Percentiles rank a stretch among this genome's conserved stretches.
phyloP scores from a whole-genome alignment of 2,113 vertebrate genomes.

The Mobula birostris region DNA sequence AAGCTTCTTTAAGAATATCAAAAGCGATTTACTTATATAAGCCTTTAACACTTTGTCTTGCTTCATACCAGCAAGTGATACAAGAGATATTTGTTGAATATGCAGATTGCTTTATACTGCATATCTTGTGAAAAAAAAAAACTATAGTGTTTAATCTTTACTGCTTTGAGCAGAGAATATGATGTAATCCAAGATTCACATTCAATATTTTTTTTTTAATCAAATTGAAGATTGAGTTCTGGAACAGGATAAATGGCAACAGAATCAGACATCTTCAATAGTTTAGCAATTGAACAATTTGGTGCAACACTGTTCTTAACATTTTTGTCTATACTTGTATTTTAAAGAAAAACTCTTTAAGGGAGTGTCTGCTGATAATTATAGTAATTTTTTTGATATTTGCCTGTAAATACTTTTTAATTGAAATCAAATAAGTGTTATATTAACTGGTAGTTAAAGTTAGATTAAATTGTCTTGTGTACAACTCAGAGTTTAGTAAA shows the following conservation, averaged over 20 bases:
- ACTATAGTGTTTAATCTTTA: not conserved
- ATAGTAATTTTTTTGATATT: not conserved
- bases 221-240: not conserved
- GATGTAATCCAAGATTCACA: not conserved
- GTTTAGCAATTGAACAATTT: not conserved
- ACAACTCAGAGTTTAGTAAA: slow-evolving; percentile 17
- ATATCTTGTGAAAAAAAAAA: not conserved
- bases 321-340: not conserved
- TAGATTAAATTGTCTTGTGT: slow-evolving; percentile 1
- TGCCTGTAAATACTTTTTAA: slow-evolving; percentile 29
- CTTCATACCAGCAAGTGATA: not conserved
- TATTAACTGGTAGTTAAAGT: not conserved
- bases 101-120: not conserved
- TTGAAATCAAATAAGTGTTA: not conserved
- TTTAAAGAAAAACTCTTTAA: not conserved
- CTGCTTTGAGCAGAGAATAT: not conserved
- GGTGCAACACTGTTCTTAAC: not conserved
- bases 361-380: not conserved
- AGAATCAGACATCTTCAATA: not conserved
- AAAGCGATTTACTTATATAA: not conserved
- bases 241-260: not conserved
- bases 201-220: not conserved
- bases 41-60: not conserved
- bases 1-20: slow-evolving; percentile 1
- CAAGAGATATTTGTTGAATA: not conserved